Evolutionary conservation across 2,113 vertebrate species (phyloP).

Genomic region (Cyanoramphus novaezelandiae): DNA sequence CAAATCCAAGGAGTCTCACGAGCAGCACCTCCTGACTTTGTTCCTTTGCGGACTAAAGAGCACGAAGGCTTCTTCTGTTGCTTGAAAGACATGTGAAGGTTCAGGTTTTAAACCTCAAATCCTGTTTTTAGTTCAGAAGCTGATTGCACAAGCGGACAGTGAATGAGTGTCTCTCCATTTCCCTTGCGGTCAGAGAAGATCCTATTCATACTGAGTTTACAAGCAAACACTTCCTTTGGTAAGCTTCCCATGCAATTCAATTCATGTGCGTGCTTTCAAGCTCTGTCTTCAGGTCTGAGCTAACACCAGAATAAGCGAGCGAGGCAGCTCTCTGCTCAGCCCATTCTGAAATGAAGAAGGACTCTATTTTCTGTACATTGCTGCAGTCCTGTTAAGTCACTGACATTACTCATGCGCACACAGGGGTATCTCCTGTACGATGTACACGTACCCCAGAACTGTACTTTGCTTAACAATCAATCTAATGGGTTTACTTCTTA

Average conservation of each 20-base stretch:
- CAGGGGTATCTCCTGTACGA: background rate
- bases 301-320: background rate
- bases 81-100: constrained; percentile 8
- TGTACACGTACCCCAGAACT: background rate
- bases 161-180: constrained; percentile 48
- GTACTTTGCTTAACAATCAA: background rate
- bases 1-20: constrained; percentile 34
- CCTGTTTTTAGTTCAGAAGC: constrained; percentile 45
- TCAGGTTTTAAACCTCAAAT: constrained; percentile 62
- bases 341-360: background rate
- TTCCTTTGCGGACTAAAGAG: background rate
- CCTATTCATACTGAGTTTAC: constrained; percentile 55
- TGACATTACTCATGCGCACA: background rate
- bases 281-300: background rate
- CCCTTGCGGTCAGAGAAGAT: constrained; percentile 59
- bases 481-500: background rate
- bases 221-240: constrained; percentile 61
- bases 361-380: background rate
- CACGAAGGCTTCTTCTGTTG: constrained; percentile 56
- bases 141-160: constrained; percentile 54
- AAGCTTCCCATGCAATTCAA: constrained; percentile 33
- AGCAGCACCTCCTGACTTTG: constrained; percentile 52
- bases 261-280: constrained; percentile 15
- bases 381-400: background rate
- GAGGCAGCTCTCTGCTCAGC: background rate